Evolutionary conservation across 2,888 invertebrate genomes (phyloP), one percentile per base, ranked within the genome.

Genomic region (Andrena trimmerana): DNA sequence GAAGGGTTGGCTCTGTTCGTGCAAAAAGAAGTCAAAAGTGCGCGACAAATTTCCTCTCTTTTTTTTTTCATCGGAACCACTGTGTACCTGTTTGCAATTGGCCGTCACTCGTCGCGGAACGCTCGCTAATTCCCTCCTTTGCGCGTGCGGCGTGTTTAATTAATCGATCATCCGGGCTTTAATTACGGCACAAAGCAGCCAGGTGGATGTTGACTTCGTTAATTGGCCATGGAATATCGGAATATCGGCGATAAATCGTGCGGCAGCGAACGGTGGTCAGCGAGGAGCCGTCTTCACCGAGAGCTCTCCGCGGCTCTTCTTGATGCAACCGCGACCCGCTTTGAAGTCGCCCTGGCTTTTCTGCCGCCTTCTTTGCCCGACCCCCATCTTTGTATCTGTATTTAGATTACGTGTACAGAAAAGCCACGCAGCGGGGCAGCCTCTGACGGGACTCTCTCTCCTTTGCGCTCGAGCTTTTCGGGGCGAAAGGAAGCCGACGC

Each of bases 241-340:
- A 87, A 85, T 80, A 85, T 85, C 75, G 66, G 80, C 82, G 72
- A 85, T 79, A 82, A 82, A 85, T 85, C 65, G 74, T 48, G 71
- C 67, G 69, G 36, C 36, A 10, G 20, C 3, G 2, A 13, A 10
- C 2, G 29, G 8, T 33, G 60, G 7, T 20, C n/a, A 36, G 20
- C 20, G 27, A 59, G 65, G 59, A 13, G 29, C 48, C 1, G 57
- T 20, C 16, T 66, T 60, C 31, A 66, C 36, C 33, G 42, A 62
- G 52, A 27, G 57, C 36, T 57, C 50, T 36, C 48, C 16, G 29
- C 8, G 6, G n/a, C 57, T 27, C 78, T 50, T 68, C 73, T 27
- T 62, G 54, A 74, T 57, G 71, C 27, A 63, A 48, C 69, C 75
- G 60, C 72, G 57, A 5, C 57, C 66, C 69, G 63, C 81, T 86